phyloP scores from a whole-genome alignment of 1,140 invertebrate genomes.

The Drosophila micromelanica region DNA sequence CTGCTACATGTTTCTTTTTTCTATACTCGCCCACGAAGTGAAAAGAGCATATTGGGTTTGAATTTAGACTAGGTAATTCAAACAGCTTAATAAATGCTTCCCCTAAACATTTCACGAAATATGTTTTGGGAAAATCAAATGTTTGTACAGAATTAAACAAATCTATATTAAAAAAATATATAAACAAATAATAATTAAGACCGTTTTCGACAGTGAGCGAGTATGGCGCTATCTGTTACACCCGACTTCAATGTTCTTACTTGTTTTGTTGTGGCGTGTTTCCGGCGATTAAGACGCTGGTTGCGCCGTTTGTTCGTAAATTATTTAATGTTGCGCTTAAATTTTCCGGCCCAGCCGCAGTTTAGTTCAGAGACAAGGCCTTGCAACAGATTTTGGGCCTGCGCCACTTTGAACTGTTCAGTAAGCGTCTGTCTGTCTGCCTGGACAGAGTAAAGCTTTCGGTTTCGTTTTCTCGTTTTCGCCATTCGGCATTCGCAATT shows the following conservation, averaged over 20 bases:
- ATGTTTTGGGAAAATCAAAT: no score
- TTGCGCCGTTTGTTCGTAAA: slow-evolving; percentile 80
- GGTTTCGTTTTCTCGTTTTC: slow-evolving; percentile 71
- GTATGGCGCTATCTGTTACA: no score
- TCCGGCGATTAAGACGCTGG: slow-evolving; percentile 76
- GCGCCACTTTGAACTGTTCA: slow-evolving; percentile 68
- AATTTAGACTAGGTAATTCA: no score
- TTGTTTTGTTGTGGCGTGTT: slow-evolving; percentile 57
- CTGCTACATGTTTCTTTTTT: slow-evolving; percentile 6
- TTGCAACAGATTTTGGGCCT: slow-evolving; percentile 44
- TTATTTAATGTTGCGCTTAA: slow-evolving; percentile 83
- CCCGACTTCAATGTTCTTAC: neutral
- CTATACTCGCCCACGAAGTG: no score
- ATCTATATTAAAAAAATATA: no score
- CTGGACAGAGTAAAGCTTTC: slow-evolving; percentile 49
- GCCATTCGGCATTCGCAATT: slow-evolving; percentile 58
- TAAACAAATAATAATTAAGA: no score
- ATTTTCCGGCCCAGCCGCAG: slow-evolving; percentile 73
- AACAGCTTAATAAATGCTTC: no score
- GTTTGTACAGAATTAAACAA: no score
- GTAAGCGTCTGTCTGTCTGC: slow-evolving; percentile 43
- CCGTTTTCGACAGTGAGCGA: no score
- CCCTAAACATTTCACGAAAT: no score
- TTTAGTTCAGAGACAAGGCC: slow-evolving; percentile 15
- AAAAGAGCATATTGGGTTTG: no score